Percentiles rank a stretch among this genome's conserved stretches.
Evolutionary conservation across 2,888 invertebrate genomes (phyloP).

Genomic region (Ophraella communa): DNA sequence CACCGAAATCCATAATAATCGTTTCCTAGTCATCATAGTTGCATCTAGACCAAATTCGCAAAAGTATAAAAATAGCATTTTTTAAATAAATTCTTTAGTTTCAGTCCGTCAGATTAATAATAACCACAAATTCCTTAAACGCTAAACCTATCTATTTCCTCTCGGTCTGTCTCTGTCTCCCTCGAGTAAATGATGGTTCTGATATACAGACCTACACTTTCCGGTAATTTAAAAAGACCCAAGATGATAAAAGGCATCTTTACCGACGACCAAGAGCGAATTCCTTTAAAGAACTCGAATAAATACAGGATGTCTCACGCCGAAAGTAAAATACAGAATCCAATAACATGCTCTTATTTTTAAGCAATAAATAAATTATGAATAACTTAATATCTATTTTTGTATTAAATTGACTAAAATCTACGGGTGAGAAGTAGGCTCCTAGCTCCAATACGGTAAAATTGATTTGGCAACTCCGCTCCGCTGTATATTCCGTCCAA

Average conservation of each 20-base stretch:
- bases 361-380: too few species aligned
- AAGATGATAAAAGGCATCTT: constrained; percentile 22
- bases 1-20: not conserved
- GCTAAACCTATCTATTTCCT: constrained; percentile 10
- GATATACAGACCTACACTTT: constrained; percentile 22
- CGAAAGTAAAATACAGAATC: not conserved
- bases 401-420: too few species aligned
- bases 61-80: not conserved
- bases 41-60: not conserved
- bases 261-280: constrained; percentile 16
- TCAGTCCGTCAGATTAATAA: not conserved
- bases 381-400: too few species aligned
- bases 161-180: constrained; percentile 1
- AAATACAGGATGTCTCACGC: not conserved
- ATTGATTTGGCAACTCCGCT: too few species aligned
- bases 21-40: not conserved
- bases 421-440: too few species aligned
- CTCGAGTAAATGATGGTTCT: constrained; percentile 12
- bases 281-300: constrained; percentile 8
- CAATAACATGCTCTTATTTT: too few species aligned
- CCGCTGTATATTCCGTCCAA: too few species aligned
- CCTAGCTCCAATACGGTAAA: too few species aligned
- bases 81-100: not conserved
- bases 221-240: constrained; percentile 22
- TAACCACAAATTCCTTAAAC: not conserved